A percentile compares a stretch with the other conserved stretches of the same genome.
Evolutionary conservation across 2,888 invertebrate species (phyloP).

Genomic region (Blomia tropicalis): DNA sequence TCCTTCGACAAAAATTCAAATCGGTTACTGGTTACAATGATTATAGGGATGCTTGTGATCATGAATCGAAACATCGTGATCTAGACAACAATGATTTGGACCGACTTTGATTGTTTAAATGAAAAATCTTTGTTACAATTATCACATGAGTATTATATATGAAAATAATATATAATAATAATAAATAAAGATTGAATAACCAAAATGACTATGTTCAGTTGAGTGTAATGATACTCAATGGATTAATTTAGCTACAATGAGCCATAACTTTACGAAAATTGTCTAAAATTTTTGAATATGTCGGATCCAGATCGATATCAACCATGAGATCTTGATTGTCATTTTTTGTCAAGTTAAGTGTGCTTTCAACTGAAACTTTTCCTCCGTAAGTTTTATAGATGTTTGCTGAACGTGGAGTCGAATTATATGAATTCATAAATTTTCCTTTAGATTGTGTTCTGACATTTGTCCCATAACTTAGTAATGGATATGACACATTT

Average conservation of each 20-base stretch:
- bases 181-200: no score
- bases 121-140: no score
- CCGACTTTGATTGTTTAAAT: no score
- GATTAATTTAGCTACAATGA: conserved; percentile 12
- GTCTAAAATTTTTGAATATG: conserved; percentile 23
- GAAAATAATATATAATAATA: no score
- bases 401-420: background rate
- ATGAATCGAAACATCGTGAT: background rate
- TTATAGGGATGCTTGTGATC: conserved; percentile 12
- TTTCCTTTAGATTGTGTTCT: background rate
- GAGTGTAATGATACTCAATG: background rate
- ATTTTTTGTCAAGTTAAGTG: background rate
- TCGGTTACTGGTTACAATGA: background rate
- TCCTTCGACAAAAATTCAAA: conserved; percentile 2
- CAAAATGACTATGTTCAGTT: background rate
- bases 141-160: no score
- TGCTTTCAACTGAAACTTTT: background rate
- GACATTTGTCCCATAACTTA: background rate
- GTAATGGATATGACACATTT: background rate
- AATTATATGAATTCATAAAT: background rate
- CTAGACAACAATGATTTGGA: no score
- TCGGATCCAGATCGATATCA: conserved; percentile 25
- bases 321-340: conserved; percentile 23
- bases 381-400: background rate
- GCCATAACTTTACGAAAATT: conserved; percentile 24